These are phyloP conservation scores for Ricordea florida DNA, from an alignment of 92 coral and sea anemone genomes.

Conservation along the genomic window DNA sequence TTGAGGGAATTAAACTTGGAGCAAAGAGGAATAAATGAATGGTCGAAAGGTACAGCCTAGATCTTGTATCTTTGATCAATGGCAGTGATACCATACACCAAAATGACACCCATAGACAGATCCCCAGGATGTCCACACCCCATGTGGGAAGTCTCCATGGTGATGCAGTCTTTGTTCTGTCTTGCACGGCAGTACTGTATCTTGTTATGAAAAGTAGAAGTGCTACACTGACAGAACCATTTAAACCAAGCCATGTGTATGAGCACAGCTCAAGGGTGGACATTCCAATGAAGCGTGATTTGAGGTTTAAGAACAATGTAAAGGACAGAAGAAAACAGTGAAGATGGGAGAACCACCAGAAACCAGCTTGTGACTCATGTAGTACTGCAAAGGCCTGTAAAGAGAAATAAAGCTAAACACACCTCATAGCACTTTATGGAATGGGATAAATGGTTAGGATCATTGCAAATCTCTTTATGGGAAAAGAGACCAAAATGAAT, in stretches of 20 bases:
- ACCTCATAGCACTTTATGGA: background rate
- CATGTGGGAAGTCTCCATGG: conserved; percentile 44
- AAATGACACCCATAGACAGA: conserved; percentile 65
- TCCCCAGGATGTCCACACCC: conserved; percentile 54
- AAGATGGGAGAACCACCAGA: conserved; percentile 74
- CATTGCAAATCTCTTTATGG: too few species aligned
- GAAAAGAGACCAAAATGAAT: too few species aligned
- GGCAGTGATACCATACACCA: conserved; percentile 39
- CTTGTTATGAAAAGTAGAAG: conserved; percentile 58
- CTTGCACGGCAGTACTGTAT: conserved; percentile 13
- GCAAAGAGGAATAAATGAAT: conserved; percentile 40
- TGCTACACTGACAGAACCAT: conserved; percentile 57
- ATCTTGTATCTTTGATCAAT: conserved; percentile 23
- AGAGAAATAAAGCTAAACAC: background rate
- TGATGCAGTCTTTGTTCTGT: background rate
- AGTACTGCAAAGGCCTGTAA: conserved; percentile 30
- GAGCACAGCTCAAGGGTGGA: conserved; percentile 61
- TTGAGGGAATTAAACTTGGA: conserved; percentile 59
- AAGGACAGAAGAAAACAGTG: conserved; percentile 58
- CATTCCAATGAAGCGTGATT: conserved; percentile 67
- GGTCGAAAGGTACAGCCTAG: conserved; percentile 36
- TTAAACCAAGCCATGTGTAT: conserved; percentile 67
- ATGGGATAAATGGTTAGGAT: too few species aligned
- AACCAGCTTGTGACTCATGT: conserved; percentile 45
- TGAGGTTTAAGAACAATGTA: conserved; percentile 58